Evolutionary conservation across 2,888 invertebrate species (phyloP), one percentile per base, ranked within the genome.

Genomic region (Cyclophora punctaria): DNA sequence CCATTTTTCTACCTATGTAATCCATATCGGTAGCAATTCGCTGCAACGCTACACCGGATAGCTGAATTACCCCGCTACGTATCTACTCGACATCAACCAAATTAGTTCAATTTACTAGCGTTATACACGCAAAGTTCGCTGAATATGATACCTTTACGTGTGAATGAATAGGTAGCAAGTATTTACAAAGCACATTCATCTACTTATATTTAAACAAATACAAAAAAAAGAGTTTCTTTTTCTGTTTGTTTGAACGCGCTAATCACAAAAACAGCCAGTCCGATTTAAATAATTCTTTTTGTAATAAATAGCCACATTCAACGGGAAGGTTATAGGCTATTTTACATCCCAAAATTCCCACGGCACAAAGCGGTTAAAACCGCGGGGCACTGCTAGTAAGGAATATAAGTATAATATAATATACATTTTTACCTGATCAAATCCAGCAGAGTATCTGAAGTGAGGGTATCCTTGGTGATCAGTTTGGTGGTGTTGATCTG

Each of bases 401-500:
- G n/a, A 48, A 42, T 51, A 34, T 37, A 40, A 41, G 40, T 41
- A 6, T 20, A 20, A 20, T 20, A 20, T 20, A 20, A 20, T 20
- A 20, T 5, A 37, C 4, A 33, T 33, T 7, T 80, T 78, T 73
- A 96, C 95, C 98, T 93, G 65, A 97, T 90, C 63, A 98, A 90
- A 89, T 98, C 98, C 84, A 98, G 91, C 51, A 98, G 89, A 0
- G 98, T 98, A 74, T 98, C 98, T 2, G 93, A 91, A 0, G 98
- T 97, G 50, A 95, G 92, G 51, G 94, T 94, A 60, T 78, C 85
- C 67, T 73, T 80, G 49, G 62, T 91, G 51, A 91, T 78, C 33
- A 81, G 73, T 55, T 89, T 90, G 48, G 89, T 87, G 40, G 88
- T 75, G 58, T 83, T 85, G 35, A 83, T 82, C 51, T 83, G 81